A percentile compares a stretch with the other conserved stretches of the same genome.
These are phyloP conservation scores for Drosophila athabasca DNA, from an alignment of 1,140 invertebrate species.

Conservation along the genomic window DNA sequence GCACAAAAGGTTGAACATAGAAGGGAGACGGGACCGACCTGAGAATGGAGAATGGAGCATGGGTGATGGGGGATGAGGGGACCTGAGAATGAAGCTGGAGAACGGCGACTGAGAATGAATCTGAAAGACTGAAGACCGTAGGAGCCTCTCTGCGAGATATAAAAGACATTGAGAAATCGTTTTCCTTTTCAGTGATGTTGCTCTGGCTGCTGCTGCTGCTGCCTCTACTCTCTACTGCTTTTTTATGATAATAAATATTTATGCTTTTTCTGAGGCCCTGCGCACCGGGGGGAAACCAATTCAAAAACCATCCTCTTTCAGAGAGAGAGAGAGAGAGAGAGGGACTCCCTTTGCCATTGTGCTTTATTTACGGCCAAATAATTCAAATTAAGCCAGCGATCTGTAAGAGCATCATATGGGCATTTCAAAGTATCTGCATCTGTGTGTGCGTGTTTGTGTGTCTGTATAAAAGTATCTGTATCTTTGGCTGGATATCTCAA, in stretches of 20 bases:
- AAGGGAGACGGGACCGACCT: constrained; percentile 14
- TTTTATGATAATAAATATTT: constrained; percentile 80
- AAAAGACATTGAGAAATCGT: constrained; percentile 82
- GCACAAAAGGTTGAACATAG: constrained; percentile 41
- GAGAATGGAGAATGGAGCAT: too few relatives aligned
- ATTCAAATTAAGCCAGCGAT: constrained; percentile 75
- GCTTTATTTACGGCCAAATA: constrained; percentile 80
- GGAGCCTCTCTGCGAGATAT: constrained; percentile 46
- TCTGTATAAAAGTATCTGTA: constrained; percentile 39
- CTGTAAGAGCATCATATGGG: constrained; percentile 7
- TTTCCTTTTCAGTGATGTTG: constrained; percentile 66
- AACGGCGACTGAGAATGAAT: constrained; percentile 24
- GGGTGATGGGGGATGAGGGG: background rate
- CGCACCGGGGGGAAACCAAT: constrained; percentile 42
- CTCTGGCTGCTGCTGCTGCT: constrained; percentile 21
- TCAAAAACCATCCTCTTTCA: constrained; percentile 62
- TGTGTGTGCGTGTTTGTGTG: constrained; percentile 35
- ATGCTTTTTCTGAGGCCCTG: constrained; percentile 50
- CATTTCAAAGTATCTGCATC: constrained; percentile 31
- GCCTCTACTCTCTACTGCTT: constrained; percentile 47
- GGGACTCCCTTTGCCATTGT: constrained; percentile 53
- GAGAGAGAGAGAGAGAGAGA: background rate
- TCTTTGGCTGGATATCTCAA: constrained; percentile 54
- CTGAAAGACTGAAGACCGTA: constrained; percentile 11
- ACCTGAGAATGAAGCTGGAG: constrained; percentile 3